Conservation (phyloP, 1,140 invertebrate species). For the Macrotrachela quadricornifera region DNA sequence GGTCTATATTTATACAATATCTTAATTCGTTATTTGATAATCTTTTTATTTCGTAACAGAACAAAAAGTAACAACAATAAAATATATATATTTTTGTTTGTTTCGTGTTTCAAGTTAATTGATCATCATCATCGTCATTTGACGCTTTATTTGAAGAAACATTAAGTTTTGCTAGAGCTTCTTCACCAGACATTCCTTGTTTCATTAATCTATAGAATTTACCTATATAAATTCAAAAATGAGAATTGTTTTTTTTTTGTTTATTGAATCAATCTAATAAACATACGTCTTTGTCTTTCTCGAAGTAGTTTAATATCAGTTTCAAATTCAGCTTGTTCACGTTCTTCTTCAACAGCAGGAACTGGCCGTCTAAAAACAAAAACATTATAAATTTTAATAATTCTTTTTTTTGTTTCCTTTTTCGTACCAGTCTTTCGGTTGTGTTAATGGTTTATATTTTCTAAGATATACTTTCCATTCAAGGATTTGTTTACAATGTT, state of each 20-base stretch:
- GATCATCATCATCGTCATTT: not conserved
- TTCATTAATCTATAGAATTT: constrained; percentile 2
- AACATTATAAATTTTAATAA: constrained; percentile 55
- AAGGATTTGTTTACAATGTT: constrained; percentile 58
- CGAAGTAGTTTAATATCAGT: constrained; percentile 15
- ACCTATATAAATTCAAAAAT: not conserved
- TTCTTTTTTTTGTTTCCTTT: constrained; percentile 56
- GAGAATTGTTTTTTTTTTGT: not conserved
- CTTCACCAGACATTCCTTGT: not conserved
- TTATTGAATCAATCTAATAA: not conserved
- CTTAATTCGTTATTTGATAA: too few relatives aligned
- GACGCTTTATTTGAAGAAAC: not conserved
- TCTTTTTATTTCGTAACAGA: too few relatives aligned
- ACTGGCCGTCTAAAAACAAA: constrained; percentile 31
- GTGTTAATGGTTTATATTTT: constrained; percentile 63
- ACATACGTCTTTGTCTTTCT: constrained; percentile 18
- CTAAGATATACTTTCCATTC: constrained; percentile 87
- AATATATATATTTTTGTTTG: too few relatives aligned
- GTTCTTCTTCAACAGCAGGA: constrained; percentile 11
- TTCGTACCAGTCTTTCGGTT: constrained; percentile 48
- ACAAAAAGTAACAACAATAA: too few relatives aligned
- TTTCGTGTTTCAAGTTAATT: too few relatives aligned
- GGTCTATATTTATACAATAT: too few relatives aligned
- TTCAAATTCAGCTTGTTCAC: constrained; percentile 12
- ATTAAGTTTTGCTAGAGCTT: not conserved